Evolutionary conservation across 2,113 vertebrate genomes (phyloP).

Genomic region (Phrynocephalus versicolor): DNA sequence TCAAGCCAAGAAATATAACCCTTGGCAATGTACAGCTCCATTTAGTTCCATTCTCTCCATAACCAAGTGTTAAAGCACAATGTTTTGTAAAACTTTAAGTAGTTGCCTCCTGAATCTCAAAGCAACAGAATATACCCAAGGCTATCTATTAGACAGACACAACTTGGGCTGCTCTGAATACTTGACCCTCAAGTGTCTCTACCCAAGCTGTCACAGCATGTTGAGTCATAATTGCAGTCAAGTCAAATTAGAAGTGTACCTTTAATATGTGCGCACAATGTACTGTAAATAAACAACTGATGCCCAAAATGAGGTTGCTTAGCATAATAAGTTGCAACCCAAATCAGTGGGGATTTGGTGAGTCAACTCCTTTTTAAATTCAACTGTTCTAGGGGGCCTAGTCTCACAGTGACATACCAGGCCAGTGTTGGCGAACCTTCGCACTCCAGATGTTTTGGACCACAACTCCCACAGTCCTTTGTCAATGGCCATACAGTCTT

Average conservation of each 20-base stretch:
- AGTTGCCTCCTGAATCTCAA: slow-evolving; percentile 2
- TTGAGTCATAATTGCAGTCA: background rate
- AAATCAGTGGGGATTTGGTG: no score
- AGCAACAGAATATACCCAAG: background rate
- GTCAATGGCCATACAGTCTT: no score
- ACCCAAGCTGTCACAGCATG: background rate
- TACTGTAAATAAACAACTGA: background rate
- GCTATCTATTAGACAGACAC: background rate
- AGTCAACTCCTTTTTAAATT: no score
- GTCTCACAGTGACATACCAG: no score
- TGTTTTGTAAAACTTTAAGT: slow-evolving; percentile 17
- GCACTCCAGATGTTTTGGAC: no score
- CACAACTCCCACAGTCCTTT: no score
- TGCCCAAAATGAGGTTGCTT: no score
- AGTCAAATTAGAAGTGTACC: background rate
- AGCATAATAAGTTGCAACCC: no score
- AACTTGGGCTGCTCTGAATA: background rate
- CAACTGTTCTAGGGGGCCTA: no score
- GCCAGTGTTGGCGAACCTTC: no score
- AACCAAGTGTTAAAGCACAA: background rate
- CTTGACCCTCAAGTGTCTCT: background rate
- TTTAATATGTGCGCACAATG: background rate
- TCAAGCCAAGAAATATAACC: background rate
- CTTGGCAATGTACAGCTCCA: background rate
- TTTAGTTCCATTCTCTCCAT: background rate